Evolutionary conservation across 2,113 vertebrate genomes (phyloP), one percentile per base, ranked within the genome.

Genomic region (Leptodactylus fuscus): DNA sequence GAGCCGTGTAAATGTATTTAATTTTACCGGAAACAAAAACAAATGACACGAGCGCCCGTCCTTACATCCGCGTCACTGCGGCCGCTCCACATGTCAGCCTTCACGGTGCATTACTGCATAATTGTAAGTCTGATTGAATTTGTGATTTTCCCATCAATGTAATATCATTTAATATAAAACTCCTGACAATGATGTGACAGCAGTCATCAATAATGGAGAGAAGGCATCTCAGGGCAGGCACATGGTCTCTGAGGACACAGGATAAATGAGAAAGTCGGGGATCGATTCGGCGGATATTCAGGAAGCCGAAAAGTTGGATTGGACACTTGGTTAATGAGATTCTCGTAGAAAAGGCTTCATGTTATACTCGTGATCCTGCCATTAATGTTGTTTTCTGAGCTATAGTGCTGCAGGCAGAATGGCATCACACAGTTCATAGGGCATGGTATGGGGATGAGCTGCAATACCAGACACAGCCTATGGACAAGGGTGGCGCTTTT

Each of bases 91-190:
- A 27, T n/a, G n/a, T 38, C 51, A n/a, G 51, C 22, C 46, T 80
- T 46, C 15, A 80, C 18, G 8, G 27, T 41, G 10, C 32, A 41
- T 15, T 41, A 24, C n/a, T n/a, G n/a, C n/a, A n/a, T n/a, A n/a
- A n/a, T n/a, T n/a, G n/a, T n/a, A n/a, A n/a, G n/a, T 10, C 8
- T 34, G 24, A 62, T 46, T 81, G 38, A 65, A 44, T 81, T 38
- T 58, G 75, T 38, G 32, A 36, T 41, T 67, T 65, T 49, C 24
- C 15, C 60, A 67, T 48, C 51, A 3, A 16, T 48, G 24, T 49
- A 48, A 81, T 24, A 79, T 15, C 27, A 48, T 48, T 22, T 48
- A 22, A 81, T 67, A 60, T 12, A 81, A n/a, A 32, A 48, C 65
- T 22, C 32, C 2, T 29, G 38, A 48, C 41, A 22, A 51, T 49